Conservation (phyloP, 2,797 vertebrate genomes). For the Apogon hyalosoma region DNA sequence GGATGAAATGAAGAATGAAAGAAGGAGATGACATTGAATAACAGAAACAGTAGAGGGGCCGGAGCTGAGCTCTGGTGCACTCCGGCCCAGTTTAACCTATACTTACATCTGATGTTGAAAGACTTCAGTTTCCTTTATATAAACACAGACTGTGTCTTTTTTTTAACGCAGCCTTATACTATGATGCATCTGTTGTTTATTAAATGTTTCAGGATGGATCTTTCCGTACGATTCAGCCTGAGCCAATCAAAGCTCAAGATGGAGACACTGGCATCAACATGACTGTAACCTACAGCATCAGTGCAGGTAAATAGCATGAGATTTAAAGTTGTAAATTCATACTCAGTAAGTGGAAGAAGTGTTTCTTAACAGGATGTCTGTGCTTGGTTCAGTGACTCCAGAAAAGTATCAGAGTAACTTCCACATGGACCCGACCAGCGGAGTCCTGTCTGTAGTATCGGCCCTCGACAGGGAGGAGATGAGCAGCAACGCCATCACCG, state of each 20-base stretch:
- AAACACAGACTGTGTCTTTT: too few species aligned
- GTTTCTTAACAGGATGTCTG: background rate
- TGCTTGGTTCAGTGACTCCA: conserved; percentile 78
- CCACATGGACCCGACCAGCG: conserved; percentile 61
- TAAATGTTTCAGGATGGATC: conserved; percentile 62
- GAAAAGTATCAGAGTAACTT: conserved; percentile 56
- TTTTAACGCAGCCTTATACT: too few species aligned
- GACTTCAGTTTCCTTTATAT: background rate
- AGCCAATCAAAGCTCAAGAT: conserved; percentile 82
- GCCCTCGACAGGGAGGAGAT: conserved; percentile 82
- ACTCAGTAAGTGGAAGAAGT: background rate
- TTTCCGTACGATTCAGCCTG: conserved; percentile 72
- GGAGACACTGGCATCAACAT: conserved; percentile 85
- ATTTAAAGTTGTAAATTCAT: background rate
- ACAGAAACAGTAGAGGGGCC: too few species aligned
- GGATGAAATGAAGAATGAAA: too few species aligned
- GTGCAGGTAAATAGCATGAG: conserved; percentile 64
- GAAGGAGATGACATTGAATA: too few species aligned
- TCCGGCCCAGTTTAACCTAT: too few species aligned
- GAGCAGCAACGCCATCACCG: conserved; percentile 44
- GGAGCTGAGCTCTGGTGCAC: too few species aligned
- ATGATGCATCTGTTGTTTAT: background rate
- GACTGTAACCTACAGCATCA: conserved; percentile 81
- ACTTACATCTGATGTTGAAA: too few species aligned
- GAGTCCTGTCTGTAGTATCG: conserved; percentile 72